Base-by-base conservation (phyloP, 2,113 vertebrate species). In the Petaurus breviceps region DNA sequence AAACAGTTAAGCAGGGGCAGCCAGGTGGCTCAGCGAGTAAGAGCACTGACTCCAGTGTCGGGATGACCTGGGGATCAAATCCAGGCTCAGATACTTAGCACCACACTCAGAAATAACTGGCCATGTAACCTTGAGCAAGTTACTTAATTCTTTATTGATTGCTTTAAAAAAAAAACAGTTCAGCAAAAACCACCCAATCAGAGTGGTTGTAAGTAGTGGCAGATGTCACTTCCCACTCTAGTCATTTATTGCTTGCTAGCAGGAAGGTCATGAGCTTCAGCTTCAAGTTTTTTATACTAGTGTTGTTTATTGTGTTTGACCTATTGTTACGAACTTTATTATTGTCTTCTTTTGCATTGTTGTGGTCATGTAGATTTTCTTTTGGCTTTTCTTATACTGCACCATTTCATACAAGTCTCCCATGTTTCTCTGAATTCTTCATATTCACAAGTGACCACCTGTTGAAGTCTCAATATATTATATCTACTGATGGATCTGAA, bases 391-490 rank as follows among this genome's bases (percentile, higher is more conserved):
- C 16, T 43, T 43, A 84, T 84, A 84, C n/a, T 84, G 19, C 8
- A 43, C 19, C 14, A 84, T 84, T 84, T 84, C 19, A 84, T 84
- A 43, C 61, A 77, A 19, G 4, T 84, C 61, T 68, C 28, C 61
- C 61, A 37, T 68, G 14, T 37, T 37, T 37, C 61, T 68, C 57
- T 77, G 68, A 19, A 61, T 61, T 61, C 2, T 61, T 77, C 37
- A n/a, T 77, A 16, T 77, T 77, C 14, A 77, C 68, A 77, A 77
- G n/a, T 43, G 19, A 43, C n/a, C n/a, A 84, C 68, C 68, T 84
- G 68, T 51, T 89, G 4, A 96, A 94, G 94, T 53, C 93, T 92
- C 90, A 68, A 52, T 61, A 90, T 68, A 94, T 84, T 37, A 89
- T 51, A 31, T 55, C 68, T 95, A 89, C 28, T 61, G 92, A 90